Base-by-base conservation (phyloP, 2,888 invertebrate species). In the Polia nebulosa region DNA sequence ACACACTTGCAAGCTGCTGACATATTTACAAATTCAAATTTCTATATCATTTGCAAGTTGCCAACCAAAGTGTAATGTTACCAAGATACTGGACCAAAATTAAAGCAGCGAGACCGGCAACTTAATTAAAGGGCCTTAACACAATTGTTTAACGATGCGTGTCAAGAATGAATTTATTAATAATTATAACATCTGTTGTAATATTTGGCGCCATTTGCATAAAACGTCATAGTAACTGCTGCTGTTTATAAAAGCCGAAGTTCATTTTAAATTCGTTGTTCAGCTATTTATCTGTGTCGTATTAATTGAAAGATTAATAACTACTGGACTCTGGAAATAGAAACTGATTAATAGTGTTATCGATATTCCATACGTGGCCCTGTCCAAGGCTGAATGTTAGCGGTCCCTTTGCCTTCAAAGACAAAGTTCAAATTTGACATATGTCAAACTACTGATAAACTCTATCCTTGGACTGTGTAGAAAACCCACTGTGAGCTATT, bases 191-290 rank as follows among this genome's bases (percentile, higher is more conserved):
- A 49, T 51, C 32, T 81, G 75, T 78, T 71, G 78, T 71, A 81
- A 83, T 71, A 65, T 82, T 81, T 83, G 78, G 68, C 63, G 72
- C 52, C 60, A 81, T 83, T 81, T 69, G 61, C 78, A 80, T 80
- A 83, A 59, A 78, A 72, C 66, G 39, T 75, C 67, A 61, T 51
- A 29, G 32, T 61, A 62, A 17, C 49, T 56, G 36, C 32, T 73
- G 22, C 53, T 45, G 25, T 52, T 22, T 36, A 15, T 5, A 27
- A 22, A 61, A 58, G 70, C n/a, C 57, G 64, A 69, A 79, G 79
- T 53, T 68, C 62, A 69, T n/a, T 22, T 34, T 39, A 44, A 60
- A 57, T 73, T 56, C n/a, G 56, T 65, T 49, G 47, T 52, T 63
- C 4, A n/a, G 27, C 11, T 36, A 39, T 58, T 76, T 55, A 39